Evolutionary conservation across 2,797 vertebrate species (phyloP), one percentile per base, ranked within the genome.

Genomic region (Oryzias sinensis): DNA sequence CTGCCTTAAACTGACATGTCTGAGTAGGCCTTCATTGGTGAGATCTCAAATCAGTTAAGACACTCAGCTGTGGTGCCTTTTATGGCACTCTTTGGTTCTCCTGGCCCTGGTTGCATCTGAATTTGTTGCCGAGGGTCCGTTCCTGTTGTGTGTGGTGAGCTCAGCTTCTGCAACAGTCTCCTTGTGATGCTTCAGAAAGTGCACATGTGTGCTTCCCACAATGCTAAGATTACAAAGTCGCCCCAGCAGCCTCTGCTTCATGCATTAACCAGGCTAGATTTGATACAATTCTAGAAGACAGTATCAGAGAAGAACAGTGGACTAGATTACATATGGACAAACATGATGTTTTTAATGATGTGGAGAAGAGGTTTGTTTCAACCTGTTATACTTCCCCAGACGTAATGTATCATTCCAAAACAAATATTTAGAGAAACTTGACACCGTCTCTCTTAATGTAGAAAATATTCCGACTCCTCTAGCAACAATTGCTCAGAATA

Each of bases 161-260:
- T 78, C 71, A 27, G 29, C 72, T 74, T 72, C 77, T 87, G 83
- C 87, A 86, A 88, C 90, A 89, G 80, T 70, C 84, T 77, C 86
- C 84, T 90, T 83, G 72, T 87, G 87, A 86, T 86, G 83, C 85
- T 85, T 87, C 64, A 77, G 83, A 79, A 76, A 78, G 82, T 66
- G 79, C 76, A 85, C 82, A 78, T 80, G 78, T 75, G 71, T 79
- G 76, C 79, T 85, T 77, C 79, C 81, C 81, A 74, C 76, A 71
- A 85, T 44, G 61, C 66, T 73, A 76, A 88, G 86, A 89, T 89
- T 88, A 85, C 80, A 76, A 66, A 86, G 83, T 79, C 74, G 82
- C 82, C 80, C 82, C 74, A 63, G 86, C 84, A 89, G 66, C 78
- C 79, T 69, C 76, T 65, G 70, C 76, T 79, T 62, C 5, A 76